These are phyloP conservation scores for Chrysopilus asiliformis DNA, from an alignment of 2,888 invertebrate genomes.

Conservation along the genomic window DNA sequence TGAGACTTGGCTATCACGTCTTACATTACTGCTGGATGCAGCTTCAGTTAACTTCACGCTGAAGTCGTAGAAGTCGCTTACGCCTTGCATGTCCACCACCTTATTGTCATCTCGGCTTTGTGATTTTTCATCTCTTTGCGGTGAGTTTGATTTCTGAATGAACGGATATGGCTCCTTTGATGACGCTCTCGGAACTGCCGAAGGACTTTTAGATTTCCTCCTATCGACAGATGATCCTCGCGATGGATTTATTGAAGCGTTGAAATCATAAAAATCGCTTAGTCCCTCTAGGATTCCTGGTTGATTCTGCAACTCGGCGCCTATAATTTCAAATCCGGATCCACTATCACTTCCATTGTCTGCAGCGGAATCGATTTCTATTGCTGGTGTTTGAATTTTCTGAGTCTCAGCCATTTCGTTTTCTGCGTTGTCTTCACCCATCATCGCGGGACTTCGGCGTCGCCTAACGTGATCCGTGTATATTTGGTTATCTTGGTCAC, in stretches of 20 bases:
- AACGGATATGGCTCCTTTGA: neutral
- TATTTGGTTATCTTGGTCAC: too few relatives aligned
- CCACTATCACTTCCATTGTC: slow-evolving; percentile 20
- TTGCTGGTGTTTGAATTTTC: slow-evolving; percentile 14
- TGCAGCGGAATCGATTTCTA: slow-evolving; percentile 19
- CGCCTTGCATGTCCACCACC: slow-evolving; percentile 5
- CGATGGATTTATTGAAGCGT: slow-evolving; percentile 29
- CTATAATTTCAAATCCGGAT: neutral
- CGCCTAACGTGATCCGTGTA: too few relatives aligned
- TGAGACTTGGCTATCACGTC: slow-evolving; percentile 10
- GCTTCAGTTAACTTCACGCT: slow-evolving; percentile 24
- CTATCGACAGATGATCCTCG: slow-evolving; percentile 17
- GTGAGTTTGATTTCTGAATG: slow-evolving; percentile 9
- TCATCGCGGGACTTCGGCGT: too few relatives aligned
- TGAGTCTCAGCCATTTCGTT: neutral
- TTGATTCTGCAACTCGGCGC: neutral
- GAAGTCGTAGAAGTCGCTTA: slow-evolving; percentile 21
- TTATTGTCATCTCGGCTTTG: slow-evolving; percentile 3
- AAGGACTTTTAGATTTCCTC: slow-evolving; percentile 6
- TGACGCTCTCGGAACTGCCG: slow-evolving; percentile 12
- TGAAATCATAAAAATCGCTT: slow-evolving; percentile 34
- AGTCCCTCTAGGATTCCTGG: slow-evolving; percentile 24
- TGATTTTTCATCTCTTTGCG: slow-evolving; percentile 16
- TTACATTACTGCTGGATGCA: slow-evolving; percentile 7
- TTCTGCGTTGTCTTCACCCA: neutral